A percentile compares a stretch with the other conserved stretches of the same genome.
Evolutionary conservation across 2,888 invertebrate genomes (phyloP).

Genomic region (Leptothorax acervorum): DNA sequence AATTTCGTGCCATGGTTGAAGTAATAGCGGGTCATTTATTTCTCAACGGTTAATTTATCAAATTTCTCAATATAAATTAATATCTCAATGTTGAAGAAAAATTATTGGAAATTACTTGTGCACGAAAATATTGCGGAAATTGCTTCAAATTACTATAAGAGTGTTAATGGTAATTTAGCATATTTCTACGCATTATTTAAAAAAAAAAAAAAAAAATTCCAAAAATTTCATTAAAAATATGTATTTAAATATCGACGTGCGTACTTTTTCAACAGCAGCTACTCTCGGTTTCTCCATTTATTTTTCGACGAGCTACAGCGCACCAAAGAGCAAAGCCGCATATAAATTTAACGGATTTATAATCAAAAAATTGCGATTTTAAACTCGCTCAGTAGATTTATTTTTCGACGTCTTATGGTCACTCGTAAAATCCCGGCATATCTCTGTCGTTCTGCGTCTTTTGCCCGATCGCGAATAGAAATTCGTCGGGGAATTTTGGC

Average conservation of each 20-base stretch:
- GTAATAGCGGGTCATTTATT: neutral
- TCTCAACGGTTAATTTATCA: neutral
- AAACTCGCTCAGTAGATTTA: constrained; percentile 3
- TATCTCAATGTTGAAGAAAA: neutral
- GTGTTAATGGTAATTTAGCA: neutral
- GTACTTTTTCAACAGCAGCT: too few species aligned
- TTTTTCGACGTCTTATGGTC: constrained; percentile 20
- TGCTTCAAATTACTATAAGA: neutral
- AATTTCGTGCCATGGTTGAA: neutral
- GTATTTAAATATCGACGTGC: neutral
- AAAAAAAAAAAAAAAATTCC: neutral
- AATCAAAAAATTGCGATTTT: neutral
- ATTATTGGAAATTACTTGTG: constrained; percentile 1
- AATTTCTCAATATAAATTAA: neutral
- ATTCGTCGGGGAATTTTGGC: constrained; percentile 69
- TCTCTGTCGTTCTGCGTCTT: constrained; percentile 40
- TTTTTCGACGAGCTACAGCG: neutral
- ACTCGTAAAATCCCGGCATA: constrained; percentile 14
- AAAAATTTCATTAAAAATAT: neutral
- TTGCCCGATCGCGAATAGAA: constrained; percentile 68
- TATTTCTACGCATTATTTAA: neutral
- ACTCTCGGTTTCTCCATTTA: neutral
- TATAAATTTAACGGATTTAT: constrained; percentile 18
- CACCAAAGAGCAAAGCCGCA: neutral
- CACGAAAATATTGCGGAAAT: neutral